Evolutionary conservation across 1,140 invertebrate genomes (phyloP).

Genomic region (Agrypnia vestita): DNA sequence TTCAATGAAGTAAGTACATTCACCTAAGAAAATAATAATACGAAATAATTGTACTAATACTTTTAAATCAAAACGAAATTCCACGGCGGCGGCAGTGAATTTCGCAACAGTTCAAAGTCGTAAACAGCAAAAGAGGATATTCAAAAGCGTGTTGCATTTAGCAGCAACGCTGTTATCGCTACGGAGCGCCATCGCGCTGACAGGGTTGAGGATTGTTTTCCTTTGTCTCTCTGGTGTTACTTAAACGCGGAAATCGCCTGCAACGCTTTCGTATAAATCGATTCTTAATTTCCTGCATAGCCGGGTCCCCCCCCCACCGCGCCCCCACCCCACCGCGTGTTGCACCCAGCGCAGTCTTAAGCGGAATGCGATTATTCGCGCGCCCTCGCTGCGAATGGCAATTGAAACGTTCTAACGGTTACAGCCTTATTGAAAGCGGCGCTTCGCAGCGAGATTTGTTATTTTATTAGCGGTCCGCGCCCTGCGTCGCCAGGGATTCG

Average conservation of each 20-base stretch:
- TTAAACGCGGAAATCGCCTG: slow-evolving; percentile 6
- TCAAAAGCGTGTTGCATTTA: neutral
- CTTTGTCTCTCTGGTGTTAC: neutral
- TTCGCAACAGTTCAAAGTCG: neutral
- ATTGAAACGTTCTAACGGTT: neutral
- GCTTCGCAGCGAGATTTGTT: no score
- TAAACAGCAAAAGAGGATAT: neutral
- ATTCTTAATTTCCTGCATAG: slow-evolving; percentile 19
- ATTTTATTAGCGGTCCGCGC: no score
- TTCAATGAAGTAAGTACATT: no score
- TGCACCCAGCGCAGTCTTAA: no score
- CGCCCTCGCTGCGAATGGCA: neutral
- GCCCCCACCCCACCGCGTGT: no score
- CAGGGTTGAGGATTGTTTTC: no score
- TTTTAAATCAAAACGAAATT: no score
- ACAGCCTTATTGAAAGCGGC: no score
- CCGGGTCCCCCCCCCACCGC: neutral
- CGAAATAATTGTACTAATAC: no score
- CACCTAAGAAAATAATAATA: no score
- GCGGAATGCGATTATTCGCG: neutral
- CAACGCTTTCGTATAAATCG: slow-evolving; percentile 11
- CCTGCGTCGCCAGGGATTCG: no score
- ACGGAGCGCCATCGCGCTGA: neutral
- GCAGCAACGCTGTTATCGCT: neutral
- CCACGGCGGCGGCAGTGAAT: no score